Conservation (phyloP, 92 coral and sea anemone species). For the Epizoanthus fatuus region DNA sequence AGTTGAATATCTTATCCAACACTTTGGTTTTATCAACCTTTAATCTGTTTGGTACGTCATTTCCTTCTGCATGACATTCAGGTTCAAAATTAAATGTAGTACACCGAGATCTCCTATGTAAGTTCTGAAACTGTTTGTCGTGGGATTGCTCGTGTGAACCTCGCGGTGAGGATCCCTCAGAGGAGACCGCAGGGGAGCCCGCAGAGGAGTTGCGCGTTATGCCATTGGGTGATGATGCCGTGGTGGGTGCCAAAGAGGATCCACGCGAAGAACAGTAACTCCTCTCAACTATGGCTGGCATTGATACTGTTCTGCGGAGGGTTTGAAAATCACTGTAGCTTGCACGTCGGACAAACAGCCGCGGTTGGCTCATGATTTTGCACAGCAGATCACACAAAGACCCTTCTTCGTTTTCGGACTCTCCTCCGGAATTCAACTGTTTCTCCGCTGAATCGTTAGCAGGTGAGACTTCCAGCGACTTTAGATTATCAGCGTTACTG, state of each 20-base stretch:
- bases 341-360: background rate
- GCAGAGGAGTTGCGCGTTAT: background rate
- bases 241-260: background rate
- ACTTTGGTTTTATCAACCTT: background rate
- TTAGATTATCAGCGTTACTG: background rate
- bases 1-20: constrained; percentile 9
- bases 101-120: no score
- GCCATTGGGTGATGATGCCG: background rate
- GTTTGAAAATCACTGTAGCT: background rate
- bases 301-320: background rate
- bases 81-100: no score
- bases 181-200: background rate
- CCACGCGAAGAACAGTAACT: background rate
- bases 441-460: no score
- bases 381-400: background rate
- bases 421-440: background rate
- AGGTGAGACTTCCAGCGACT: no score
- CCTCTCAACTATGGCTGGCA: background rate
- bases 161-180: no score
- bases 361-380: background rate
- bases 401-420: background rate
- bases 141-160: no score
- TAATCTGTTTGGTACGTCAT: no score
- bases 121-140: no score
- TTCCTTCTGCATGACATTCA: no score